Conservation (phyloP, 1,140 invertebrate species). For the Pogonomyrmex californicus region DNA sequence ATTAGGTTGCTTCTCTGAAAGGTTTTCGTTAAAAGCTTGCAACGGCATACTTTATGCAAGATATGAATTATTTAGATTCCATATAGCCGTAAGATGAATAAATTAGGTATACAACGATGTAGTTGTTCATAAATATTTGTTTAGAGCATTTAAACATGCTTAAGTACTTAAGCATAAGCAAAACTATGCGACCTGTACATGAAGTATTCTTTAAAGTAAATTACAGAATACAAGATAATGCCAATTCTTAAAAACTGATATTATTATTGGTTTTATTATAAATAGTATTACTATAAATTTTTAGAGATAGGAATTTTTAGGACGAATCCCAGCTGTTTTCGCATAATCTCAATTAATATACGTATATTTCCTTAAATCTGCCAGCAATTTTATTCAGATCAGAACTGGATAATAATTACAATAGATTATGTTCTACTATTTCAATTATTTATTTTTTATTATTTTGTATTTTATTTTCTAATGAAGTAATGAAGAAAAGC, state of each 20-base stretch:
- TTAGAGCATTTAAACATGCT: background rate
- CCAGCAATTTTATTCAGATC: background rate
- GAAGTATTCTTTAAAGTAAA: background rate
- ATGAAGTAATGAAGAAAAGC: background rate
- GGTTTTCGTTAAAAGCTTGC: slow-evolving; percentile 46
- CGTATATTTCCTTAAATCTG: no score
- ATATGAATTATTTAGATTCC: slow-evolving; percentile 56
- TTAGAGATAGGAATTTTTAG: background rate
- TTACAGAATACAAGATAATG: background rate
- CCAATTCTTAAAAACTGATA: background rate
- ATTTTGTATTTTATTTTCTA: background rate
- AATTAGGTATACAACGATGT: slow-evolving; percentile 40
- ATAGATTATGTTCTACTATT: background rate
- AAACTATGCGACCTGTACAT: slow-evolving; percentile 28
- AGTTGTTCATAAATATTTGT: slow-evolving; percentile 49
- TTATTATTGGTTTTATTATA: background rate
- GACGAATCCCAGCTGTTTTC: background rate
- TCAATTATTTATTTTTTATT: slow-evolving; percentile 23
- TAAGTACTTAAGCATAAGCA: background rate
- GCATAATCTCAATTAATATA: background rate
- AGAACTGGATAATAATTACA: background rate
- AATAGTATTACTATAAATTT: background rate
- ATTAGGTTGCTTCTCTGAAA: slow-evolving; percentile 17
- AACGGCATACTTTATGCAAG: slow-evolving; percentile 47
- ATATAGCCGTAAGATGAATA: slow-evolving; percentile 35